phyloP scores from a whole-genome alignment of 92 coral and sea anemone genomes.

The Actinostola sp. region DNA sequence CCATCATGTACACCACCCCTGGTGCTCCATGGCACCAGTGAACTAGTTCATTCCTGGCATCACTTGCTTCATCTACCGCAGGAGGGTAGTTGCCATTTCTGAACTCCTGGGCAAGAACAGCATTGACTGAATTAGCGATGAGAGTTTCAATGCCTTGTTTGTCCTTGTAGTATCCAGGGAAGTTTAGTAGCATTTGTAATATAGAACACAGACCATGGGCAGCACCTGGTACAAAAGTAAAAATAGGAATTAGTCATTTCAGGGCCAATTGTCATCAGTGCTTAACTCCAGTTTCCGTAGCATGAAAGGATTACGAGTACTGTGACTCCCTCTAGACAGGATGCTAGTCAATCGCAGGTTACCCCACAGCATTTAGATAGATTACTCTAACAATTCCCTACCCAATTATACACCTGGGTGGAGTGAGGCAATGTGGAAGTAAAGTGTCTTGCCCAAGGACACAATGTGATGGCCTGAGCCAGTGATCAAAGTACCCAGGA shows the following conservation, averaged over 20 bases:
- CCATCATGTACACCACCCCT: conserved; percentile 89
- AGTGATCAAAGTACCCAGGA: too few species aligned
- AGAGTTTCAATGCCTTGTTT: conserved; percentile 63
- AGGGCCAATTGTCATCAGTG: too few species aligned
- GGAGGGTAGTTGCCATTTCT: conserved; percentile 87
- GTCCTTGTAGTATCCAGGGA: conserved; percentile 72
- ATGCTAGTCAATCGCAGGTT: too few species aligned
- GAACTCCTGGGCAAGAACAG: conserved; percentile 62
- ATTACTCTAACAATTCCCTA: too few species aligned
- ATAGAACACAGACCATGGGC: conserved; percentile 92
- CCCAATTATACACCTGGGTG: too few species aligned
- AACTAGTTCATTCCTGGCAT: conserved; percentile 59
- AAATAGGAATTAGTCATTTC: not conserved
- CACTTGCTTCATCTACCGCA: conserved; percentile 56
- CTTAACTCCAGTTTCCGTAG: too few species aligned
- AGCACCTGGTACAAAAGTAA: conserved; percentile 67
- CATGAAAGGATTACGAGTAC: too few species aligned
- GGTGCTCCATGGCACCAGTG: conserved; percentile 99
- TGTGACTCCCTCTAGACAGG: too few species aligned
- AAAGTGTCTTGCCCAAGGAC: too few species aligned
- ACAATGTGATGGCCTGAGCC: too few species aligned
- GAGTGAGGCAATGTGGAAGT: too few species aligned
- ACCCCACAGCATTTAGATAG: too few species aligned
- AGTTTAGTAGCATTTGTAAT: conserved; percentile 78
- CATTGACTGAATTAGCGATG: conserved; percentile 73